A percentile compares a stretch with the other conserved stretches of the same genome.
Conservation (phyloP, 2,888 invertebrate species). For the Drosophila quinaria region DNA sequence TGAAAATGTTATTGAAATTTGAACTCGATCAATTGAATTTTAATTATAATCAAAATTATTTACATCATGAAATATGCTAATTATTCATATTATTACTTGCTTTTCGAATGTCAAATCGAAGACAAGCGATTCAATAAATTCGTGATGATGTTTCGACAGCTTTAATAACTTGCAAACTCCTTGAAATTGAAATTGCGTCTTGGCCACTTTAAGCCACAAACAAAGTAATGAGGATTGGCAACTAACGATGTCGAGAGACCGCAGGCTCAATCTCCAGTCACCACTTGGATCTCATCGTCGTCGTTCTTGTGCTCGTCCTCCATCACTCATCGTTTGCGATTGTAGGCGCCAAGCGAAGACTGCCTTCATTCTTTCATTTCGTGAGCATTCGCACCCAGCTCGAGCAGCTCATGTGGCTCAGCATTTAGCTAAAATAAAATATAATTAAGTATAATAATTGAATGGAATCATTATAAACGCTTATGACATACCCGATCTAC, state of each 20-base stretch:
- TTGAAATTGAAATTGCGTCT: constrained; percentile 57
- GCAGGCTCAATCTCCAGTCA: constrained; percentile 4
- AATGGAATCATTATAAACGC: neutral
- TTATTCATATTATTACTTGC: constrained; percentile 41
- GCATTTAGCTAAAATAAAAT: constrained; percentile 83
- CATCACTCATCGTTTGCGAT: constrained; percentile 78
- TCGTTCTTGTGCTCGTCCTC: constrained; percentile 36
- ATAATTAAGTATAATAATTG: too few relatives aligned
- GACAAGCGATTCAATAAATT: constrained; percentile 64
- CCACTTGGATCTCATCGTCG: constrained; percentile 26
- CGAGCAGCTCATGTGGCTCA: constrained; percentile 89
- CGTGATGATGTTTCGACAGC: constrained; percentile 47
- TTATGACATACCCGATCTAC: constrained; percentile 85
- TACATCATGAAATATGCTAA: constrained; percentile 70
- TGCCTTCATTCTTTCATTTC: constrained; percentile 85
- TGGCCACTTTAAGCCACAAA: constrained; percentile 71
- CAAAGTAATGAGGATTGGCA: constrained; percentile 55
- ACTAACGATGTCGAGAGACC: constrained; percentile 36
- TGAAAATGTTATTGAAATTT: constrained; percentile 67
- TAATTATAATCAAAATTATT: constrained; percentile 75
- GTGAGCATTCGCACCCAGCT: constrained; percentile 86
- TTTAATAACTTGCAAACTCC: constrained; percentile 47
- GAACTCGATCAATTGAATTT: constrained; percentile 65
- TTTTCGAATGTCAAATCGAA: constrained; percentile 26
- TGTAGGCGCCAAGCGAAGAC: constrained; percentile 74